Base-by-base conservation (phyloP, 1,140 invertebrate species). In the Drosophila seguyi region DNA sequence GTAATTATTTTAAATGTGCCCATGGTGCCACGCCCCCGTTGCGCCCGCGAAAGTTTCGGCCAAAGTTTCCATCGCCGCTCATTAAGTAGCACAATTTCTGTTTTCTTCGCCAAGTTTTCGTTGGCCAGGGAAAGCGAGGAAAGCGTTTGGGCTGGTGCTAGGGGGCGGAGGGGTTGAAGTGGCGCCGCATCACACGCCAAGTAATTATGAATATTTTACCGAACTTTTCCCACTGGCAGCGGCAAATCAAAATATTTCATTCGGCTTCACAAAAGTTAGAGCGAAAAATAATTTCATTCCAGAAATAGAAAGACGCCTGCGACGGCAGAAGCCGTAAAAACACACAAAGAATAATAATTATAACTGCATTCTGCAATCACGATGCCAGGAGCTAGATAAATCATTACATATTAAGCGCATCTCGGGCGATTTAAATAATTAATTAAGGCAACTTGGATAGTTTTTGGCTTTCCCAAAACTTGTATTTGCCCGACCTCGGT, bases 201-300 rank as follows among this genome's bases (percentile, higher is more conserved):
- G 85, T 90, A 88, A 88, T 88, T 88, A 88, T 88, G 85, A 88
- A 88, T 88, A 88, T 88, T 90, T 88, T 88, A 90, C 85, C 85
- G 86, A 88, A 88, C 85, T 88, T 88, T 88, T 90, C 81, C 85
- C 85, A 90, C 84, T 79, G 84, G 84, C 84, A 88, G 86, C 85
- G 79, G 78, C 85, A 90, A 88, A 88, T 88, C 85, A 88, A 88
- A 88, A 88, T 90, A 88, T 90, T 88, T 85, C 81, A 90, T 90
- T 85, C 81, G 81, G 56, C 75, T 76, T 75, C 67, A 72, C 71
- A 72, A 85, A 79, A 90, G 77, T 90, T 88, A 75, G 73, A 78
- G 67, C 68, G 50, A 63, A 77, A 88, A 88, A 87, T 83, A 87
- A 87, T 87, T 87, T 66, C 67, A 48, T 74, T 59, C 62, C 48